Evolutionary conservation across 2,797 vertebrate species (phyloP).

Genomic region (Zalophus californianus): DNA sequence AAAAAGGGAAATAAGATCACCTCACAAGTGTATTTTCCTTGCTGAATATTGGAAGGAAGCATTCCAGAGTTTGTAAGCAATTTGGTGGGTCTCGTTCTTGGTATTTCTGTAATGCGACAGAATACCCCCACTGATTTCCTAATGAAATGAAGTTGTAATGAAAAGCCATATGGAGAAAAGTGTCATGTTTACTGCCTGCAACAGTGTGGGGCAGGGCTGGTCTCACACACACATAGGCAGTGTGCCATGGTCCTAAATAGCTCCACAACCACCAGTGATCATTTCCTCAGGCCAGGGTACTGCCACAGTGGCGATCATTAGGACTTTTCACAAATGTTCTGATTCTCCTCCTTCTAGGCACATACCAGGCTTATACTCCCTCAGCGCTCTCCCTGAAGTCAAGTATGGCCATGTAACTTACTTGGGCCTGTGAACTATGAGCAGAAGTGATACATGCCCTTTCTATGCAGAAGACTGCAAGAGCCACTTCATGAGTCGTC

Average conservation of each 20-base stretch:
- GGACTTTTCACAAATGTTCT: neutral
- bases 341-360: neutral
- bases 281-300: neutral
- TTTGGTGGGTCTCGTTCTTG: slow-evolving; percentile 9
- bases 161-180: slow-evolving; percentile 63
- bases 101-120: slow-evolving; percentile 51
- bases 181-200: neutral
- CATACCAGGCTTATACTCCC: neutral
- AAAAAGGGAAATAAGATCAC: neutral
- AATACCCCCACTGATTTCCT: slow-evolving; percentile 65
- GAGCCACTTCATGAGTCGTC: neutral
- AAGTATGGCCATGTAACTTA: neutral
- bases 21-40: slow-evolving; percentile 36
- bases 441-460: neutral
- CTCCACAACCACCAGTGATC: neutral
- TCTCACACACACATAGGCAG: slow-evolving; percentile 8
- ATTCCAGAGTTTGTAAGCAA: slow-evolving; percentile 46
- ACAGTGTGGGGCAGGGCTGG: slow-evolving; percentile 16
- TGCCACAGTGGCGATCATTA: neutral
- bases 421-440: neutral
- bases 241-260: neutral
- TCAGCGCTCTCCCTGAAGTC: neutral
- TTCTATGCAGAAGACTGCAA: neutral
- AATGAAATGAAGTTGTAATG: slow-evolving; percentile 69
- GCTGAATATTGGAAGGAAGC: slow-evolving; percentile 35